Base-by-base conservation (phyloP, 1,140 invertebrate species). In the Zaprionus africanus region DNA sequence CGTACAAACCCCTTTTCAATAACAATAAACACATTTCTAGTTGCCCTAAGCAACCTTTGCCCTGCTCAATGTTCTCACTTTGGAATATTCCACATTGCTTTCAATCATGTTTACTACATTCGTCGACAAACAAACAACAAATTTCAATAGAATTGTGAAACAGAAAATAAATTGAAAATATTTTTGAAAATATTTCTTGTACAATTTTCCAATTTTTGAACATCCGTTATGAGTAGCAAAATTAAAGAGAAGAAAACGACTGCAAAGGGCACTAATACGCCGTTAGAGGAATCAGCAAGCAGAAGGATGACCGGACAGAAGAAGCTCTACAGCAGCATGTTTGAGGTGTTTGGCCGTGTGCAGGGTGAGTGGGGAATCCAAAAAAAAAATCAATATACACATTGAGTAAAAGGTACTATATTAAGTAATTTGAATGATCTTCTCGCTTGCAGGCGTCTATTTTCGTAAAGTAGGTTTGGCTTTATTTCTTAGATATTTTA, bases 331-430 rank as follows among this genome's bases (percentile, higher is more conserved):
- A 66, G 77, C 31, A 75, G 57, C 49, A 73, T 63, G 24, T 86
- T 86, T 15, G 83, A 86, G 38, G 61, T 86, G 1, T 88, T 46
- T 57, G 83, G 83, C 0, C 64, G 38, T 26, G 83, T 86, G 5
- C 83, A 86, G 49, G 83, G 83, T 79, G 49, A 75, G 76, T 58
- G 5, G 15, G 2, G 7, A 2, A 31, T 7, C 28, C 1, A 31
- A 22, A 0, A 12, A 7, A 9, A 7, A 26, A 28, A 28, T 28
- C 26, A 1, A 26, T 26, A 26, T 24, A 24, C 3, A 28, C 7
- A 6, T 28, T 6, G 4, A 4, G 7, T 1, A 36, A 22, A 3
- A 12, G 13, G 5, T 49, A 22, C n/a, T 34, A 5, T 1, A n/a
- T n/a, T n/a, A 46, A 58, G 17, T 15, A 31, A 28, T 56, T 51